Evolutionary conservation across 2,888 invertebrate genomes (phyloP), one percentile per base, ranked within the genome.

Genomic region (Plutella xylostella): DNA sequence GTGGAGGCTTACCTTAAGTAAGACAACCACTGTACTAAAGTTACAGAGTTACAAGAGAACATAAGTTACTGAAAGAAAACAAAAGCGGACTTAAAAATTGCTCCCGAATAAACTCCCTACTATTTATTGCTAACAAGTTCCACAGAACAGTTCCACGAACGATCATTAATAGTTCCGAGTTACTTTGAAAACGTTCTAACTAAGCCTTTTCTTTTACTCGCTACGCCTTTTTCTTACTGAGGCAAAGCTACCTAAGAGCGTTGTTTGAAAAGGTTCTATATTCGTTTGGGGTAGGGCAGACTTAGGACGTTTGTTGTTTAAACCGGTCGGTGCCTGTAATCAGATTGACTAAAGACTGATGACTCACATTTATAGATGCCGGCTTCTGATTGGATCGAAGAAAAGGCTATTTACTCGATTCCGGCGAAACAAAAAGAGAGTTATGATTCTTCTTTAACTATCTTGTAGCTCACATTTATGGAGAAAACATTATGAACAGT

Each of bases 111-210:
- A 63, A 62, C 63, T 64, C 61, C 37, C 50, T 58, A 60, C 61
- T 72, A 72, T 76, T 73, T 73, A 76, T 73, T 64, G 65, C 64
- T 71, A 74, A 74, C 68, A 66, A 75, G 71, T 72, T 68, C 62
- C 60, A 65, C 56, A 61, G 58, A 55, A 68, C 65, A n/a, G n/a
- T 72, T 68, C 65, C 63, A 63, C 60, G 59, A 46, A 57, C n/a
- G 67, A 64, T 68, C 73, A 71, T 74, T 75, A 74, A 75, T 75
- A 73, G 68, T 68, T 65, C 53, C 47, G 37, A 47, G 50, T 47
- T 34, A 55, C 52, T 58, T 53, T 50, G 53, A 58, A 57, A 69
- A 68, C 55, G 65, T 58, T 55, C 49, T 55, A 70, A 63, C 58
- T 63, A 51, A 49, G 46, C 42, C 45, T 37, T 34, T 45, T 45